Conservation (phyloP, 2,113 vertebrate genomes). For the Ursus arctos region DNA sequence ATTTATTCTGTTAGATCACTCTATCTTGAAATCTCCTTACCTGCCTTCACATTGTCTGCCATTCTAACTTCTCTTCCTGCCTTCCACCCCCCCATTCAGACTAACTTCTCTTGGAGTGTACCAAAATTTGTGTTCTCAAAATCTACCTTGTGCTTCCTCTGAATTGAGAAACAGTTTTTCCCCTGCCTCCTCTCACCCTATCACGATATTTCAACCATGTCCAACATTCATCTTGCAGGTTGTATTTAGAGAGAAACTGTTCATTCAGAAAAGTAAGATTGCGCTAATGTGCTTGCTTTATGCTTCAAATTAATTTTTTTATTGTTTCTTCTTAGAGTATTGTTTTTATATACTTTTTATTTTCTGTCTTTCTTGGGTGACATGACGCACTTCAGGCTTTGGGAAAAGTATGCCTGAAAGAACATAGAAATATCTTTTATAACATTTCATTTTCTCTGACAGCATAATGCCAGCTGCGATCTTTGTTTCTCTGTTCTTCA, state of each 20-base stretch:
- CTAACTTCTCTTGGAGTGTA: not conserved
- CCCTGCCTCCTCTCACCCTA: not conserved
- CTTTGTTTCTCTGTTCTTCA: constrained; percentile 43
- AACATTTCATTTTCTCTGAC: constrained; percentile 43
- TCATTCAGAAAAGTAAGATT: constrained; percentile 59
- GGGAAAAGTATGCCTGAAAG: constrained; percentile 59
- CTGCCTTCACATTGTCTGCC: not conserved
- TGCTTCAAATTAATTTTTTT: constrained; percentile 56
- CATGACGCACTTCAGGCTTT: constrained; percentile 60
- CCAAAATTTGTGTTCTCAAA: not conserved
- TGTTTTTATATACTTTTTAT: constrained; percentile 58
- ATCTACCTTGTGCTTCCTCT: not conserved
- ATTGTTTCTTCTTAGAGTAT: constrained; percentile 58
- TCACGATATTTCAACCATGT: not conserved
- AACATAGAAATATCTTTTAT: constrained; percentile 48
- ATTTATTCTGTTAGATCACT: not conserved
- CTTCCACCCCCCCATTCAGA: not conserved
- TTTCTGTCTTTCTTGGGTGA: constrained; percentile 51
- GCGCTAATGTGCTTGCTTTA: not conserved
- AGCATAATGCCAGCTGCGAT: constrained; percentile 16
- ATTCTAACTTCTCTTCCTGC: not conserved
- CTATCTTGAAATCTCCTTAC: not conserved
- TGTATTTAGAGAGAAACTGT: constrained; percentile 48
- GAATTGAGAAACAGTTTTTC: not conserved
- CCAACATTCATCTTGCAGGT: constrained; percentile 4